phyloP scores from a whole-genome alignment of 2,113 vertebrate genomes.

The Opisthocomus hoazin region DNA sequence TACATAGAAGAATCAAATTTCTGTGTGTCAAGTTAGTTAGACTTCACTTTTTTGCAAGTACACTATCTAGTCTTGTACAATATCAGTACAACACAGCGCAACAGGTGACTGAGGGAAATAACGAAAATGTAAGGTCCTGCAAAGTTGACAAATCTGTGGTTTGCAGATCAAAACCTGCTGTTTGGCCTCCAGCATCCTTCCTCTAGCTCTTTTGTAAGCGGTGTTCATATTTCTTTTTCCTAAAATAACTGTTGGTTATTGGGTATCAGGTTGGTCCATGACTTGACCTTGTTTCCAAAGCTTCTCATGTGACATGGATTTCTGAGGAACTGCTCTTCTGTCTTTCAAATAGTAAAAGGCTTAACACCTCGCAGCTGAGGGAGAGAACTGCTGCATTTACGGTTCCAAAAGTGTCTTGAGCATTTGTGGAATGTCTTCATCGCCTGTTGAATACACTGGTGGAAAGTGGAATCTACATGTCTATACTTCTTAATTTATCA shows the following conservation, averaged over 20 bases:
- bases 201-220: not conserved
- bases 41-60: not conserved
- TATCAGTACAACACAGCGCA: not conserved
- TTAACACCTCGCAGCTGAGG: not conserved
- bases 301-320: slow-evolving; percentile 2
- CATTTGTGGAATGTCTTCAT: not conserved
- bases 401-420: not conserved
- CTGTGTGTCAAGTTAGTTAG: not conserved
- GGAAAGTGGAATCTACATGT: not conserved
- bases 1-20: not conserved
- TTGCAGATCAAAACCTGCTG: not conserved
- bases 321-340: slow-evolving; percentile 1
- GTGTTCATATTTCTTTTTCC: slow-evolving; percentile 4
- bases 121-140: not conserved
- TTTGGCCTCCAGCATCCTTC: slow-evolving; percentile 12
- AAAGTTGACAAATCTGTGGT: not conserved
- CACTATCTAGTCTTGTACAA: not conserved
- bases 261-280: not conserved
- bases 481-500: not conserved
- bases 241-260: slow-evolving; percentile 23
- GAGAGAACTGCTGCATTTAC: not conserved
- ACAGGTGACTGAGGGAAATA: not conserved
- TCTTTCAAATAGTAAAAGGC: not conserved
- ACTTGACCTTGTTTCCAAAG: slow-evolving; percentile 14
- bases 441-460: not conserved